Evolutionary conservation across 1,140 invertebrate species (phyloP), one percentile per base, ranked within the genome.

Genomic region (Lanistes nyassanus): DNA sequence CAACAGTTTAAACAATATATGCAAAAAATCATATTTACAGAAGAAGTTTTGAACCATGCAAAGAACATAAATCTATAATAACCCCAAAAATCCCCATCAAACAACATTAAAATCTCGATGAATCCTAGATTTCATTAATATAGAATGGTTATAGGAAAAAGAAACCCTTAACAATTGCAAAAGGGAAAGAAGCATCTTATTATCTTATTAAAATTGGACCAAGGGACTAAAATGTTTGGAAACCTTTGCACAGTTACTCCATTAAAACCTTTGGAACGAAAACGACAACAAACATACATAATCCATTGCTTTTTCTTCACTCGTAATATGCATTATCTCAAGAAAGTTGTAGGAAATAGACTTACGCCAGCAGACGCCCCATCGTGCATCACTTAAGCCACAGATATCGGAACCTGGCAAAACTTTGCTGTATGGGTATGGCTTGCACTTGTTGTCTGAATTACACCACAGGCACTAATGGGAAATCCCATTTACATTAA

Each of bases 321-420:
- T 26, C 65, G 21, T 6, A n/a, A 16, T n/a, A 9, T 23, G 42
- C 26, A 42, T 62, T 5, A 62, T 37, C 19, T n/a, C 21, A 13
- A 58, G 6, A 51, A 60, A 39, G 9, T 26, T 65, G 56, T 29
- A 34, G 37, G 2, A 39, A 56, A 37, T 21, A 60, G 26, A 76
- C 81, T 80, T 75, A 85, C 84, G 60, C 83, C 83, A 85, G 62
- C 84, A 85, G 0, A 82, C 80, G 23, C 79, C 82, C 83, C 83
- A 85, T 74, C 82, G 78, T 3, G 84, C 84, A 58, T 85, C 58
- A 62, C 75, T 65, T 23, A 85, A 74, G 26, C 74, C 56, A 77
- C 82, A 84, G 19, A 76, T 26, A 62, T 58, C 26, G 9, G 69
- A 71, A 29, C 71, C 39, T 34, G 82, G 82, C 47, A 84, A 56